Percentiles rank a stretch among this genome's conserved stretches.
phyloP scores from a whole-genome alignment of 2,113 vertebrate species.

The Marmota monax region DNA sequence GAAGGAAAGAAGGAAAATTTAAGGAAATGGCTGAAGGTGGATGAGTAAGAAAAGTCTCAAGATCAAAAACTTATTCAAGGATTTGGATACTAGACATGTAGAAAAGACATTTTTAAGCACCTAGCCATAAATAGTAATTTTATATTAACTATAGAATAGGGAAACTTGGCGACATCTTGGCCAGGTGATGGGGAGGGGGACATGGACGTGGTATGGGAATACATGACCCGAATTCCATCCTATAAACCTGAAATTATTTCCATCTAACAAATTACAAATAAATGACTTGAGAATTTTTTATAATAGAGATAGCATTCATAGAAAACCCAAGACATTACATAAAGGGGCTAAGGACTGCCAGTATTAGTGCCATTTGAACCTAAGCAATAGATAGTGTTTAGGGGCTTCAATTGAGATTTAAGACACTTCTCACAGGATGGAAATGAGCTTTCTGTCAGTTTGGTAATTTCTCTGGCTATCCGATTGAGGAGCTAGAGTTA shows the following conservation, averaged over 20 bases:
- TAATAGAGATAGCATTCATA: background rate
- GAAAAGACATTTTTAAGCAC: background rate
- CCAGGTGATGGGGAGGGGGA: background rate
- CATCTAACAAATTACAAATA: background rate
- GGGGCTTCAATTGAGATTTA: background rate
- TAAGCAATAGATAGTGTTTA: background rate
- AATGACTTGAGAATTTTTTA: background rate
- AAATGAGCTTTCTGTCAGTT: background rate
- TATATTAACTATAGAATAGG: background rate
- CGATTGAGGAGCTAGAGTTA: background rate
- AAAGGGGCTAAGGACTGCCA: background rate
- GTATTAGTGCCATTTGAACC: background rate
- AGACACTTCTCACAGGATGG: background rate
- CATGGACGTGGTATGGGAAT: background rate
- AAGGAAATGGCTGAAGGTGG: constrained; percentile 40
- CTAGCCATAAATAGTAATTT: background rate
- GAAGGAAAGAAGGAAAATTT: constrained; percentile 61
- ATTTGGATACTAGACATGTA: background rate
- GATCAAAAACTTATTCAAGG: background rate
- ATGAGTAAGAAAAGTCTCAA: constrained; percentile 13
- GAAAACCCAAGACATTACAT: background rate
- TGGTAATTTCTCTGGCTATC: background rate
- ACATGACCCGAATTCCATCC: background rate
- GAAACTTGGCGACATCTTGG: background rate
- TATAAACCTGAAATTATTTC: background rate